Evolutionary conservation across 1,140 invertebrate species (phyloP).

Genomic region (Leptopilina clavipes): DNA sequence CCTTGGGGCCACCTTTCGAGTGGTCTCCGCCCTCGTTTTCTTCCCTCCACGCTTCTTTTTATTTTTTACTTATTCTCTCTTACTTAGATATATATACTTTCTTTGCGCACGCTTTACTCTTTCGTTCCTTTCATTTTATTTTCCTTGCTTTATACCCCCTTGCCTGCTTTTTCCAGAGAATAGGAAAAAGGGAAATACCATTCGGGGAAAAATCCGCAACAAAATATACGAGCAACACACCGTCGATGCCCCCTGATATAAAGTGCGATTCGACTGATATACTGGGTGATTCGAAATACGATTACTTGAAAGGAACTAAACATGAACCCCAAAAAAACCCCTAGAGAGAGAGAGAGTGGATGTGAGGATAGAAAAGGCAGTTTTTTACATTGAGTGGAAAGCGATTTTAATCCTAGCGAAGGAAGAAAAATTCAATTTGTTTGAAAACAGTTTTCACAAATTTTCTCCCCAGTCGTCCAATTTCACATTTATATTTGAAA

Average conservation of each 20-base stretch:
- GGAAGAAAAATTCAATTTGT: slow-evolving; percentile 19
- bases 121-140: not conserved
- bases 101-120: slow-evolving; percentile 4
- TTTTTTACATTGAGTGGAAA: slow-evolving; percentile 31
- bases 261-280: slow-evolving; percentile 20
- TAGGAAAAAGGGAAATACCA: slow-evolving; percentile 2
- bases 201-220: slow-evolving; percentile 44
- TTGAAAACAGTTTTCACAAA: not conserved
- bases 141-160: not conserved
- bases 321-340: not conserved
- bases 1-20: slow-evolving; percentile 20
- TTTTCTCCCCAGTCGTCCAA: too few species aligned
- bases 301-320: slow-evolving; percentile 21
- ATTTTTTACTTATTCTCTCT: not conserved
- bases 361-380: slow-evolving; percentile 29
- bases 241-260: slow-evolving; percentile 20
- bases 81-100: not conserved
- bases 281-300: slow-evolving; percentile 31
- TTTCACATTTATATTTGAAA: too few species aligned
- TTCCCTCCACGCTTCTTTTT: not conserved
- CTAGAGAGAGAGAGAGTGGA: not conserved
- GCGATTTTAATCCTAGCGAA: not conserved
- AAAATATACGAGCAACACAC: slow-evolving; percentile 43
- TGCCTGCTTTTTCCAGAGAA: not conserved
- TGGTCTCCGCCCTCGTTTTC: not conserved